phyloP scores from a whole-genome alignment of 1,140 invertebrate genomes.

The Caligus rogercresseyi region DNA sequence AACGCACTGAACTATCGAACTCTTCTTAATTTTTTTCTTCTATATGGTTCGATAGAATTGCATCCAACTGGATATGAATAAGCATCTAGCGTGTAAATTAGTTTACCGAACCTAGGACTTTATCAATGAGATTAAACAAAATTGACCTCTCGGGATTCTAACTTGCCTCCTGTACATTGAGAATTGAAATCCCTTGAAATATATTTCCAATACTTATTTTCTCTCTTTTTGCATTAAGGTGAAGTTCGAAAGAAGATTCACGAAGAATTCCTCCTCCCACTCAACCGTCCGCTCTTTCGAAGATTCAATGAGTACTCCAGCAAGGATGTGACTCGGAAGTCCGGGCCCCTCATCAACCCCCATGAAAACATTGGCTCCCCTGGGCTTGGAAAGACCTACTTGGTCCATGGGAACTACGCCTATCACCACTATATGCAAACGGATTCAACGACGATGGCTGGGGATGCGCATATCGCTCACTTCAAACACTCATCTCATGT shows the following conservation, averaged over 20 bases:
- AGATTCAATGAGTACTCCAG: constrained; percentile 45
- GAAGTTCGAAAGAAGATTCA: constrained; percentile 33
- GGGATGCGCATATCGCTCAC: constrained; percentile 96
- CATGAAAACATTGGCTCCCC: constrained; percentile 39
- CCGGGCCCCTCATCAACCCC: constrained; percentile 44
- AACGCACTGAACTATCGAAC: no score
- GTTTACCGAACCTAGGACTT: no score
- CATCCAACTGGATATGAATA: no score
- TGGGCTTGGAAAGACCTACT: constrained; percentile 33
- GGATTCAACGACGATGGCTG: constrained; percentile 87
- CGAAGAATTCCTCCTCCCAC: constrained; percentile 43
- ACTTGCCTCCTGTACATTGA: no score
- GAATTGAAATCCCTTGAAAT: no score
- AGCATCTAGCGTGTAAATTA: no score
- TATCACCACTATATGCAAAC: constrained; percentile 97
- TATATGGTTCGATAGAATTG: no score
- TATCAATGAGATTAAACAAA: no score
- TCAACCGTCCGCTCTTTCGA: constrained; percentile 48
- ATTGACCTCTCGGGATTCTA: no score
- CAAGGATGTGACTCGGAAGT: constrained; percentile 29
- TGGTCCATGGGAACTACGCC: constrained; percentile 67
- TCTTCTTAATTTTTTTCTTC: no score
- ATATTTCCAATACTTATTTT: no score
- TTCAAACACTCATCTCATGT: constrained; percentile 95
- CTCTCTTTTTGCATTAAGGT: constrained; percentile 24